Percentiles rank a stretch among this genome's conserved stretches.
phyloP scores from a whole-genome alignment of 1,140 invertebrate genomes.

The Anastatus disparis region DNA sequence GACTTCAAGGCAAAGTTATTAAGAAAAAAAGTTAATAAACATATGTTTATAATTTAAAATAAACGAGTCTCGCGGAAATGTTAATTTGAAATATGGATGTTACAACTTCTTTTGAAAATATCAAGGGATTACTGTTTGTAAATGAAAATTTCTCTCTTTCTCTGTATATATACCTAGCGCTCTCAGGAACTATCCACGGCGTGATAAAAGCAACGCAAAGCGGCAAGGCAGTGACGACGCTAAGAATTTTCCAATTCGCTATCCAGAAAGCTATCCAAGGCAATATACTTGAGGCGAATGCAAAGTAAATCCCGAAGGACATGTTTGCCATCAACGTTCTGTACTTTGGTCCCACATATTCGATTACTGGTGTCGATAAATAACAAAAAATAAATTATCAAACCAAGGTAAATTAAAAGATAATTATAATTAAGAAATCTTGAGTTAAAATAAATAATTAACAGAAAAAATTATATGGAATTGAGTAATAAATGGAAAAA shows the following conservation, averaged over 20 bases:
- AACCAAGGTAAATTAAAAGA: background rate
- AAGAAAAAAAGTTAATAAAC: too few relatives aligned
- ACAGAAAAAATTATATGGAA: too few relatives aligned
- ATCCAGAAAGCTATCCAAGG: conserved; percentile 85
- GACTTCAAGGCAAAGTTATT: too few relatives aligned
- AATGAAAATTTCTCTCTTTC: too few relatives aligned
- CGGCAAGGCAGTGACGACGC: conserved; percentile 78
- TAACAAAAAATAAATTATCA: background rate
- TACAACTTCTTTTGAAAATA: too few relatives aligned
- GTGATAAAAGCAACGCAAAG: conserved; percentile 76
- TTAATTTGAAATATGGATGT: too few relatives aligned
- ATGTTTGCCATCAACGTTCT: conserved; percentile 87
- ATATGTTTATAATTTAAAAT: too few relatives aligned
- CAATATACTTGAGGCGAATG: conserved; percentile 77
- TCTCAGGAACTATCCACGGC: conserved; percentile 83
- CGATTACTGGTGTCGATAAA: conserved; percentile 78
- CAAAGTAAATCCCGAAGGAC: conserved; percentile 90
- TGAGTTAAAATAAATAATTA: too few relatives aligned
- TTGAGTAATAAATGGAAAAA: too few relatives aligned
- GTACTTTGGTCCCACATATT: conserved; percentile 88
- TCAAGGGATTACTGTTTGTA: too few relatives aligned
- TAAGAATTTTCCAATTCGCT: conserved; percentile 80
- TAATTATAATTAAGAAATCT: too few relatives aligned
- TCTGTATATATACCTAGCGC: conserved; percentile 79
- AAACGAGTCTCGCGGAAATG: too few relatives aligned